Percentiles rank a stretch among this genome's conserved stretches.
These are phyloP conservation scores for Hermodice carunculata DNA, from an alignment of 2,888 invertebrate species.

Conservation along the genomic window DNA sequence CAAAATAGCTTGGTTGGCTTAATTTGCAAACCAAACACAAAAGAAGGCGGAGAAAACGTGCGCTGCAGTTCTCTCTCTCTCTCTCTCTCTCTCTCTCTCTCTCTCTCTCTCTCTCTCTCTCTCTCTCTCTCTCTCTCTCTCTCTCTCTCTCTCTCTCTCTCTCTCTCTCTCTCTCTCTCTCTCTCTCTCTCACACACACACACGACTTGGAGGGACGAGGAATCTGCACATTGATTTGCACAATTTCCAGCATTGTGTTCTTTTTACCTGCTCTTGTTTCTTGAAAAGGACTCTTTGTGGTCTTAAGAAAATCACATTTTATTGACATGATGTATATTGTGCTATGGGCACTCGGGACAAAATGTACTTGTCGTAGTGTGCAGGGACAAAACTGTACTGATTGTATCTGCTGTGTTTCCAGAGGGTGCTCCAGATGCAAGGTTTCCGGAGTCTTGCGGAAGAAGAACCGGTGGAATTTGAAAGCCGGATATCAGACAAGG, in stretches of 20 bases:
- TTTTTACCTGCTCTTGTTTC: too few species aligned
- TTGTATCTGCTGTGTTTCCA: slow-evolving; percentile 70
- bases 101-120: neutral
- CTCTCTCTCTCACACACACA: neutral
- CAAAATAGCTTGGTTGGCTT: too few species aligned
- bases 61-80: slow-evolving; percentile 2
- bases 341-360: too few species aligned
- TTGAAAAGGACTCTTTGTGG: too few species aligned
- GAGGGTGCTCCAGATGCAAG: slow-evolving; percentile 92
- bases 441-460: slow-evolving; percentile 89
- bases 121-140: neutral
- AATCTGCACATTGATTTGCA: too few species aligned
- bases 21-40: neutral
- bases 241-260: too few species aligned
- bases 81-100: neutral
- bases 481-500: slow-evolving; percentile 86
- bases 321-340: too few species aligned
- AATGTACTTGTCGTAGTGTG: too few species aligned
- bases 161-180: neutral
- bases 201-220: neutral
- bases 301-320: too few species aligned
- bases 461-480: slow-evolving; percentile 91
- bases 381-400: too few species aligned
- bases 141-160: neutral
- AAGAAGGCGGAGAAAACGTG: neutral